Evolutionary conservation across 1,140 invertebrate genomes (phyloP).

Genomic region (Bombus ignitus): DNA sequence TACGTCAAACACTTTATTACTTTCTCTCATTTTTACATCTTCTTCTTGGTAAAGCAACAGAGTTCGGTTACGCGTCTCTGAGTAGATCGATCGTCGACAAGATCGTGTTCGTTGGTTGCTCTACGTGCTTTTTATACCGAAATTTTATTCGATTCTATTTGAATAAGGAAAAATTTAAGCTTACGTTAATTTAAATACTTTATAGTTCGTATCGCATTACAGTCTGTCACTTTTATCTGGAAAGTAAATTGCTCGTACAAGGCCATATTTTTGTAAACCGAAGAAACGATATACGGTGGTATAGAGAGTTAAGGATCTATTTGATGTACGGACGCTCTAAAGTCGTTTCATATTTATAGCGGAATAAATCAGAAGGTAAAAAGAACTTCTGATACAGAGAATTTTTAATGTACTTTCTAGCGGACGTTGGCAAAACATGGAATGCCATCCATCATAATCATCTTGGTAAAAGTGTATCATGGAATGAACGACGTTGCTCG

Average conservation of each 20-base stretch:
- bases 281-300: no score
- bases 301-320: not conserved
- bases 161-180: not conserved
- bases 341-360: no score
- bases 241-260: no score
- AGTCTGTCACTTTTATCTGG: fast-evolving
- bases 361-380: not conserved
- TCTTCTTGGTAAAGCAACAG: no score
- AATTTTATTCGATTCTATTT: not conserved
- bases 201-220: not conserved
- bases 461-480: not conserved
- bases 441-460: not conserved
- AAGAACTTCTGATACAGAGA: not conserved
- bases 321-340: no score
- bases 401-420: slow-evolving; percentile 10
- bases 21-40: not conserved
- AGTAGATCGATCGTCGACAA: not conserved
- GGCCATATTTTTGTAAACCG: no score
- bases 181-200: no score
- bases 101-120: not conserved
- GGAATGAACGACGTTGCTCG: not conserved
- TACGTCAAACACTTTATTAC: not conserved
- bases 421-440: no score
- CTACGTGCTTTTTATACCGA: not conserved
- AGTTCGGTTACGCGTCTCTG: not conserved